These are phyloP conservation scores for Girardia tigrina DNA, from an alignment of 2,888 invertebrate genomes.

Conservation along the genomic window DNA sequence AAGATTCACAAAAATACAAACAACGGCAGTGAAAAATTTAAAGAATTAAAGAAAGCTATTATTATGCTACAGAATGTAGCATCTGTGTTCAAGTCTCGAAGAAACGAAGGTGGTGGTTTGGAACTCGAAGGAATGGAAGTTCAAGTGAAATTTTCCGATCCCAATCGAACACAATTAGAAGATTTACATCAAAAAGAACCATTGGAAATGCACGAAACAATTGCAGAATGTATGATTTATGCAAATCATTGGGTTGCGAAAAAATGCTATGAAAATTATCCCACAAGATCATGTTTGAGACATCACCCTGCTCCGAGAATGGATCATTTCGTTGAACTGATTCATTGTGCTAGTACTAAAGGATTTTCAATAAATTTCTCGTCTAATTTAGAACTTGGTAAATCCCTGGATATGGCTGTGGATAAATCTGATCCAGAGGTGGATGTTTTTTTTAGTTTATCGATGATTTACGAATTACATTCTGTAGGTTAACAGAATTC, in stretches of 20 bases:
- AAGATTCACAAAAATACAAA: background rate
- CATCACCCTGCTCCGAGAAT: slow-evolving; percentile 47
- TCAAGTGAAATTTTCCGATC: slow-evolving; percentile 45
- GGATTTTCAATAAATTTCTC: slow-evolving; percentile 43
- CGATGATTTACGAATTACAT: too few species aligned
- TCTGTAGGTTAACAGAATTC: slow-evolving; percentile 39
- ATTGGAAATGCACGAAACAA: slow-evolving; percentile 47
- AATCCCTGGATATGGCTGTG: slow-evolving; percentile 44
- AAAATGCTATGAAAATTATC: slow-evolving; percentile 44
- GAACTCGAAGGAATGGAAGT: slow-evolving; percentile 49
- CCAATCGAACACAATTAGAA: slow-evolving; percentile 40
- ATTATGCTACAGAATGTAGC: slow-evolving; percentile 42
- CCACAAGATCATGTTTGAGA: slow-evolving; percentile 43
- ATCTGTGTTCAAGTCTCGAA: slow-evolving; percentile 41
- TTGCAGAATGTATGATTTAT: slow-evolving; percentile 50
- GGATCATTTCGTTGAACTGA: slow-evolving; percentile 45
- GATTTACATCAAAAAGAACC: slow-evolving; percentile 45
- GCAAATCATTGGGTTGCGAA: slow-evolving; percentile 49
- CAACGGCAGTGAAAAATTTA: background rate
- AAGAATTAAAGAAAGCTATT: slow-evolving; percentile 39
- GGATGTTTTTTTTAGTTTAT: too few species aligned
- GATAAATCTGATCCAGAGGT: slow-evolving; percentile 44
- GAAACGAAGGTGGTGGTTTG: slow-evolving; percentile 45
- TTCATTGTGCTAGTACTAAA: slow-evolving; percentile 42
- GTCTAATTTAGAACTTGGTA: slow-evolving; percentile 45